Base-by-base conservation (phyloP, 2,113 vertebrate species). In the Takifugu flavidus region DNA sequence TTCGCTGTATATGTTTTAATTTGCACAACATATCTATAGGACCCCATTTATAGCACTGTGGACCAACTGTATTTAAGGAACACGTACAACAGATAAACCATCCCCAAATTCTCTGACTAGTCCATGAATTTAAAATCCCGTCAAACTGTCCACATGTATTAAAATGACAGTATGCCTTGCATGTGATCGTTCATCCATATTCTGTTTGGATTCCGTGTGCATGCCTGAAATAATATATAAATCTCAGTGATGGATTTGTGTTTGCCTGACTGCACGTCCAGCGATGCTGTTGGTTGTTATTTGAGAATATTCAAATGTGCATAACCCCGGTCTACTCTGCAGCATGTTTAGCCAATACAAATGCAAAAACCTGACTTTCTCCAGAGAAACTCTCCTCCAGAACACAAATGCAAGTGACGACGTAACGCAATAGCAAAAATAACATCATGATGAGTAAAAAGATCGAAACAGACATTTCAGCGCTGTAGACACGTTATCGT, bases 291-390 rank as follows among this genome's bases (percentile, higher is more conserved):
- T 47, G 45, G 75, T 85, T 79, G 75, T 85, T 79, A 54, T 59
- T 66, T 20, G 64, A 54, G 49, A 53, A 60, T 67, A 72, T 77
- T 78, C 55, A 69, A 69, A 85, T 63, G 72, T 76, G 74, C 83
- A 78, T 14, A 49, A 77, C 70, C 74, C 60, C 72, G 72, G 78
- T 78, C 72, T 80, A 62, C 67, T 63, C 73, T 44, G 62, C 77
- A 77, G 80, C 80, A 81, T 72, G 56, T 72, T 68, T 67, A 62
- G 71, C 73, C 78, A 85, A 78, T 70, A 79, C 75, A 68, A 53
- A 51, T 59, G 60, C 43, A 45, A 65, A 77, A 61, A 78, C 67
- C 65, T 63, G 27, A 54, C 58, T 62, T 46, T 67, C 75, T 65
- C 65, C 75, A 5, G 54, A 51, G 26, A n/a, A 78, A 59, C 59